phyloP scores from a whole-genome alignment of 2,113 vertebrate species.

The Scomber scombrus region DNA sequence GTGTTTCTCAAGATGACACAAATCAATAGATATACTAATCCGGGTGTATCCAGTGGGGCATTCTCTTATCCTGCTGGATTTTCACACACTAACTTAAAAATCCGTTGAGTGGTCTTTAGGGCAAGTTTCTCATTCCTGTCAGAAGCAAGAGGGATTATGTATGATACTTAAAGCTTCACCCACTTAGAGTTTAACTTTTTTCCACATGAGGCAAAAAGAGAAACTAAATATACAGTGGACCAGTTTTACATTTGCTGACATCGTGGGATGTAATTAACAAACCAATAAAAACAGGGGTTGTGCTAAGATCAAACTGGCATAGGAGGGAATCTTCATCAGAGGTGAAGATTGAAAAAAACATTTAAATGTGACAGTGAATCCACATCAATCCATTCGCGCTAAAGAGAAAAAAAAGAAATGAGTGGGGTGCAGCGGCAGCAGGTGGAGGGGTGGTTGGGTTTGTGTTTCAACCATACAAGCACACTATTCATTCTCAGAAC shows the following conservation, averaged over 20 bases:
- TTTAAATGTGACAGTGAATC: conserved; percentile 16
- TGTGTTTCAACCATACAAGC: conserved; percentile 5
- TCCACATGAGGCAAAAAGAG: conserved; percentile 52
- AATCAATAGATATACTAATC: conserved; percentile 86
- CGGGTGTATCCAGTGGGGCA: conserved; percentile 78
- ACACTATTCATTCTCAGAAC: conserved; percentile 36
- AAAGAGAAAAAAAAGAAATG: background rate
- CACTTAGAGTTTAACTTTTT: conserved; percentile 71
- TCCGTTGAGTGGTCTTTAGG: conserved; percentile 77
- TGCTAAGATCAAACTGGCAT: conserved; percentile 57
- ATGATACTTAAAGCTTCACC: conserved; percentile 75
- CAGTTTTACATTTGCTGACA: conserved; percentile 54
- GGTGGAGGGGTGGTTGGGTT: background rate
- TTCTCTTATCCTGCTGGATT: conserved; percentile 82
- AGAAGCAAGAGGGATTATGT: conserved; percentile 80
- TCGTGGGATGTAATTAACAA: conserved; percentile 44
- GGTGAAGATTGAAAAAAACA: conserved; percentile 13
- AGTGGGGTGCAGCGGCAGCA: background rate
- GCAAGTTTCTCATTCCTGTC: conserved; percentile 79
- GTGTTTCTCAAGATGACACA: conserved; percentile 78
- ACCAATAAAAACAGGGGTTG: conserved; percentile 11
- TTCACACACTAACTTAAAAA: conserved; percentile 81
- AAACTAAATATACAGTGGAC: conserved; percentile 37
- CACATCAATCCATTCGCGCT: conserved; percentile 8
- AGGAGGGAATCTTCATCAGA: conserved; percentile 45